These are phyloP conservation scores for Planococcus citri DNA, from an alignment of 1,140 invertebrate species.

Conservation along the genomic window DNA sequence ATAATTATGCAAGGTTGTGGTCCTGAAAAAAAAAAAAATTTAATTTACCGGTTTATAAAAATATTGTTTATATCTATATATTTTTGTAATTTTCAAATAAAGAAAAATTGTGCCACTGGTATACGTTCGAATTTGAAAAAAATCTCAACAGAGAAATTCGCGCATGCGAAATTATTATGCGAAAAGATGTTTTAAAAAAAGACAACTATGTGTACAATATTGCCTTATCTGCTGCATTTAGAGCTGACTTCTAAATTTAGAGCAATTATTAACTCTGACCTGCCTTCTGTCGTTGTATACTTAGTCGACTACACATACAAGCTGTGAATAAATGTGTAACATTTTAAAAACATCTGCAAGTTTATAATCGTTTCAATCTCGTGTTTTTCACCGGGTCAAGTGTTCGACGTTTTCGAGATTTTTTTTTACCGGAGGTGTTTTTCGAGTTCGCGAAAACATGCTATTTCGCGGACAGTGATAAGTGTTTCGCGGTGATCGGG, in stretches of 20 bases:
- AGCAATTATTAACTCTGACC: constrained; percentile 16
- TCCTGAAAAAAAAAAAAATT: no score
- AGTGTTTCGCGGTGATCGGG: neutral
- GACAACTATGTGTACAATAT: constrained; percentile 2
- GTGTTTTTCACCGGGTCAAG: neutral
- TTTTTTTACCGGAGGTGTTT: no score
- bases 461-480: no score
- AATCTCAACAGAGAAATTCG: neutral
- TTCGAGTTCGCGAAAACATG: no score
- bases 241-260: constrained; percentile 15
- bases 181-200: constrained; percentile 4
- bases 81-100: no score
- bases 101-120: no score
- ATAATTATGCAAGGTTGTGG: no score
- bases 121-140: neutral
- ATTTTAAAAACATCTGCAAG: constrained; percentile 7
- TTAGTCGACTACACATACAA: constrained; percentile 10
- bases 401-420: neutral
- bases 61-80: no score
- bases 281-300: constrained; percentile 11
- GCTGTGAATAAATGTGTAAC: constrained; percentile 2
- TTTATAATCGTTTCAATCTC: neutral
- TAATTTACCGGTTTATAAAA: no score
- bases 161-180: constrained; percentile 6
- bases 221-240: constrained; percentile 17